These are phyloP conservation scores for Cyprinodon diabolis DNA, from an alignment of 2,797 vertebrate genomes.

Conservation along the genomic window DNA sequence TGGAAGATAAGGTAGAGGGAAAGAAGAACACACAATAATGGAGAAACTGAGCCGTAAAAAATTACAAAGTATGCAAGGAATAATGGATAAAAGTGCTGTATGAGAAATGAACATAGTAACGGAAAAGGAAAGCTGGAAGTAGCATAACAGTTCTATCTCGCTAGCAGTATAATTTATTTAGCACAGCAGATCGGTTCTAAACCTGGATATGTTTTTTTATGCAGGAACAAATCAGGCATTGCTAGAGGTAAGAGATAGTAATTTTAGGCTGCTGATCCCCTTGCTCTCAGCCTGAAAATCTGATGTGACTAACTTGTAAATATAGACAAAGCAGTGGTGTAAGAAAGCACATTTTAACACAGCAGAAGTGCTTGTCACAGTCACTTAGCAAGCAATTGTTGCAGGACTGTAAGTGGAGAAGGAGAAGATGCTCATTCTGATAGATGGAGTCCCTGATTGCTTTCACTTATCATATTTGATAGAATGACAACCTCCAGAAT, in stretches of 20 bases:
- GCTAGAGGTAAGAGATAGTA: conserved; percentile 40
- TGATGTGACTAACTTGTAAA: conserved; percentile 35
- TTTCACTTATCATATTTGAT: conserved; percentile 25
- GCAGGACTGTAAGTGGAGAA: conserved; percentile 42
- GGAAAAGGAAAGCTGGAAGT: conserved; percentile 29
- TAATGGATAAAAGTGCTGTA: conserved; percentile 3
- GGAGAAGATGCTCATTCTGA: conserved; percentile 29
- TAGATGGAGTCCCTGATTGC: conserved; percentile 48
- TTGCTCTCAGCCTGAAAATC: conserved; percentile 48
- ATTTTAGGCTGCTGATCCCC: conserved; percentile 42
- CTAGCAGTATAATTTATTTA: conserved; percentile 64
- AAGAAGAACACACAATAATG: conserved; percentile 8
- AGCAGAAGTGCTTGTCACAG: conserved; percentile 48
- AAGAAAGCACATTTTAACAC: conserved; percentile 44
- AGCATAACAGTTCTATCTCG: conserved; percentile 47
- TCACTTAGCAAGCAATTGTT: conserved; percentile 47
- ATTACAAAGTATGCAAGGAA: conserved; percentile 11
- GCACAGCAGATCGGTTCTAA: conserved; percentile 51
- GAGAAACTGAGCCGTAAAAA: conserved; percentile 20
- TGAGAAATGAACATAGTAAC: conserved; percentile 14
- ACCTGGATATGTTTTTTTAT: conserved; percentile 52
- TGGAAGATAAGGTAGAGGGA: neutral
- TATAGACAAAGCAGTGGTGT: conserved; percentile 42
- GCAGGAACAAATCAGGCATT: conserved; percentile 55
- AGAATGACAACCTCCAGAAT: neutral